Evolutionary conservation across 2,113 vertebrate species (phyloP).

Genomic region (Pelodiscus sinensis): DNA sequence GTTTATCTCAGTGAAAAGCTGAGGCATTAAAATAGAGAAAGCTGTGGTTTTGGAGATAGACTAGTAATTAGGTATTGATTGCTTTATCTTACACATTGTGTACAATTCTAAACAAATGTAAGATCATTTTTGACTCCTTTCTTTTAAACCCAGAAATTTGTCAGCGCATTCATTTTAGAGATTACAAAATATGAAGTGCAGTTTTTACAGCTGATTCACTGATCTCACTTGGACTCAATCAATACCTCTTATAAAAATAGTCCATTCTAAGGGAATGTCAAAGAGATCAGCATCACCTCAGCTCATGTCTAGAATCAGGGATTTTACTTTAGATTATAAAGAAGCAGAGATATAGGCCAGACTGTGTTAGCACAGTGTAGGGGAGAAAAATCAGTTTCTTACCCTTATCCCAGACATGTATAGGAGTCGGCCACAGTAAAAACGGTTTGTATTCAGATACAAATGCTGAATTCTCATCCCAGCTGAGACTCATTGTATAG

Average conservation of each 20-base stretch:
- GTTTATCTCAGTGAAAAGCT: slow-evolving; percentile 74
- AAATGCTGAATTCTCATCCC: not conserved
- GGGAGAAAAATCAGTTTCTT: not conserved
- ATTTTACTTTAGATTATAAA: slow-evolving; percentile 11
- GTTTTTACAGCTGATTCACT: slow-evolving; percentile 54
- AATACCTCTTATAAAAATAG: slow-evolving; percentile 49
- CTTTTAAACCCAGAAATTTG: slow-evolving; percentile 67
- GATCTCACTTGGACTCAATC: slow-evolving; percentile 54
- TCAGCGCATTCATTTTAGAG: slow-evolving; percentile 67
- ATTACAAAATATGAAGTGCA: slow-evolving; percentile 64
- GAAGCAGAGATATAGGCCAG: not conserved
- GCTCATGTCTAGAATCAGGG: not conserved
- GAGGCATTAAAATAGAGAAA: slow-evolving; percentile 63
- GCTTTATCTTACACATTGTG: slow-evolving; percentile 70
- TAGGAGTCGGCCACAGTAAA: not conserved
- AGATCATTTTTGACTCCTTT: slow-evolving; percentile 66
- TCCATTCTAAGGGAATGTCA: slow-evolving; percentile 47
- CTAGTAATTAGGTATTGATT: slow-evolving; percentile 83
- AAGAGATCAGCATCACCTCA: not conserved
- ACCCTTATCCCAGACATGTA: not conserved
- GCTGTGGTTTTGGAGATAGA: slow-evolving; percentile 55
- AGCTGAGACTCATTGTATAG: not conserved
- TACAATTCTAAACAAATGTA: slow-evolving; percentile 76
- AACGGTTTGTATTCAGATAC: not conserved
- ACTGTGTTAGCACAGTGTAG: not conserved